Evolutionary conservation across 30 jellyfish, hydroid and myxozoan species (phyloP).

Genomic region (Pseudorhiza aurosa): DNA sequence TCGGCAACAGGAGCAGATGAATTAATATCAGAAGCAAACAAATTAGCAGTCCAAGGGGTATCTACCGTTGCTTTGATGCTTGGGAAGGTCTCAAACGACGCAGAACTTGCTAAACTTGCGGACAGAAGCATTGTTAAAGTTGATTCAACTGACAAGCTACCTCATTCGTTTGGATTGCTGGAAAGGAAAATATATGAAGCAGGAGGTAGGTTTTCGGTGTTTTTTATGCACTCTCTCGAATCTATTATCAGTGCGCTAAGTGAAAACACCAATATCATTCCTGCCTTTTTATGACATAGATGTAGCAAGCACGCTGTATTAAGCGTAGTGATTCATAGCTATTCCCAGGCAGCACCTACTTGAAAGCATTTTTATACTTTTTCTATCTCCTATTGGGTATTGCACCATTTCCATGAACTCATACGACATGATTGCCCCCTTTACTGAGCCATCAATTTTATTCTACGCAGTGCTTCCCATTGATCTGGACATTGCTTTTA

Average conservation of each 20-base stretch:
- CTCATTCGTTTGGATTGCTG: conserved; percentile 31
- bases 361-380: no score
- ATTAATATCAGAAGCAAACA: conserved; percentile 39
- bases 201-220: conserved; percentile 23
- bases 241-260: no score
- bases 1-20: conserved; percentile 31
- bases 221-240: no score
- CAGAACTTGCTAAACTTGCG: conserved; percentile 14
- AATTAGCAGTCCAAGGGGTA: conserved; percentile 29
- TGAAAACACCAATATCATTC: no score
- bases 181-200: conserved; percentile 37
- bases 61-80: conserved; percentile 56
- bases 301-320: no score
- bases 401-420: no score
- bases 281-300: no score
- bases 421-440: no score
- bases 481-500: conserved; percentile 69
- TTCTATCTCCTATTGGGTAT: no score
- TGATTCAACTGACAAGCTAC: conserved; percentile 16
- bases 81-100: conserved; percentile 34
- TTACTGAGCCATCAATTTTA: no score
- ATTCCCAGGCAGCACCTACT: no score
- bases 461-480: conserved; percentile 5
- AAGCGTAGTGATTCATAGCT: no score
- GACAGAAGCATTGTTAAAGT: conserved; percentile 23